A percentile compares a stretch with the other conserved stretches of the same genome.
These are phyloP conservation scores for Gymnosoma rotundatum DNA, from an alignment of 2,888 invertebrate genomes.

Conservation along the genomic window DNA sequence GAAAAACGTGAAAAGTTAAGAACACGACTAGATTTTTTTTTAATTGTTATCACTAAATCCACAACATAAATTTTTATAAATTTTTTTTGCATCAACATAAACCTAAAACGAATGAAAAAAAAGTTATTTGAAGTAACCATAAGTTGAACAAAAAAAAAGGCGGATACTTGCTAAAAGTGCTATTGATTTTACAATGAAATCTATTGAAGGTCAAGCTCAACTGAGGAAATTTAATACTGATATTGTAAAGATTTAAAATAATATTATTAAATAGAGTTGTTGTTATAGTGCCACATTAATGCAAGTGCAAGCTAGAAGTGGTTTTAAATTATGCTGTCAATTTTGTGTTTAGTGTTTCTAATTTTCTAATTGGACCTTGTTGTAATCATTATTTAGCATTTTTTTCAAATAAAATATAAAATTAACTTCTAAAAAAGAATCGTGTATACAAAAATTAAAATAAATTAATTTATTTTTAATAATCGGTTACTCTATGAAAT, in stretches of 20 bases:
- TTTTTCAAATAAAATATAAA: not conserved
- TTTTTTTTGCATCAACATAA: not conserved
- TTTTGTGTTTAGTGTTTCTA: not conserved
- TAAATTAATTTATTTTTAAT: no score
- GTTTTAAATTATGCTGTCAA: not conserved
- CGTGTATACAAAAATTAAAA: not conserved
- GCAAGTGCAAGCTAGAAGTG: not conserved
- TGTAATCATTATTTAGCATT: no score
- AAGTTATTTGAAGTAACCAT: constrained; percentile 20
- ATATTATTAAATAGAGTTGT: not conserved
- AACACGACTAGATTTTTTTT: constrained; percentile 21
- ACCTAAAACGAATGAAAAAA: constrained; percentile 5
- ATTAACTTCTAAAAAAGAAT: not conserved
- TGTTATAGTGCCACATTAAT: not conserved
- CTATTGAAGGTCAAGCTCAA: not conserved
- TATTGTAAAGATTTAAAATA: not conserved
- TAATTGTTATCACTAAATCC: constrained; percentile 19
- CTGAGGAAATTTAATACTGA: constrained; percentile 18
- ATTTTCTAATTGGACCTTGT: not conserved
- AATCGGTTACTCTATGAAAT: no score
- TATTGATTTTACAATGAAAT: not conserved
- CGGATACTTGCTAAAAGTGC: not conserved
- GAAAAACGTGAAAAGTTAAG: constrained; percentile 36
- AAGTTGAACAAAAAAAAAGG: not conserved
- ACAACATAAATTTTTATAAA: not conserved